Evolutionary conservation across 2,888 invertebrate species (phyloP).

Genomic region (Sarcophaga variegata): DNA sequence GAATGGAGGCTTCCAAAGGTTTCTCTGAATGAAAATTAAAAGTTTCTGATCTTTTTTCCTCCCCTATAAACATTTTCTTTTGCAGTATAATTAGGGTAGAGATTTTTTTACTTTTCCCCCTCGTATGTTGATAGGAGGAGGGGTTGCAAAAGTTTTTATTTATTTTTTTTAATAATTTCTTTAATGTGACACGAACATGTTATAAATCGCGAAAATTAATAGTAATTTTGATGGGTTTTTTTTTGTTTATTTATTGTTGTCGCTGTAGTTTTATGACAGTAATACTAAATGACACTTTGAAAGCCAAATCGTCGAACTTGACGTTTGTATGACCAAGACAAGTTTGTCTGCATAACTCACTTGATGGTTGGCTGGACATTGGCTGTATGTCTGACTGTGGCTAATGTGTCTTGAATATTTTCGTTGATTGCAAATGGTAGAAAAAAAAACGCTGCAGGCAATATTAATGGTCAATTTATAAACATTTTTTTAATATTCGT

Average conservation of each 20-base stretch:
- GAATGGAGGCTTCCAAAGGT: too few species aligned
- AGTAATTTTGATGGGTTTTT: constrained; percentile 5
- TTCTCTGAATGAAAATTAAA: too few species aligned
- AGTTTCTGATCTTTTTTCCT: not conserved
- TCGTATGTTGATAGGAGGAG: not conserved
- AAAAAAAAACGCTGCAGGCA: not conserved
- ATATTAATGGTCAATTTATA: not conserved
- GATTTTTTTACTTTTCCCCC: constrained; percentile 8
- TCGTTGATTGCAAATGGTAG: not conserved
- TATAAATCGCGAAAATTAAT: constrained; percentile 61
- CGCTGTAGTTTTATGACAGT: constrained; percentile 25
- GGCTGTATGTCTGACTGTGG: not conserved
- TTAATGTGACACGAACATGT: constrained; percentile 62
- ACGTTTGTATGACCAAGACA: constrained; percentile 22
- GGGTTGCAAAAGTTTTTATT: constrained; percentile 37
- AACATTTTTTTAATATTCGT: constrained; percentile 3
- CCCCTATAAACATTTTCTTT: constrained; percentile 22
- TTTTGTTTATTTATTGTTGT: not conserved
- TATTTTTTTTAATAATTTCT: too few species aligned
- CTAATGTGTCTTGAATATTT: not conserved
- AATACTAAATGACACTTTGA: constrained; percentile 45
- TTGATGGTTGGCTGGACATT: not conserved
- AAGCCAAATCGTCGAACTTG: constrained; percentile 38
- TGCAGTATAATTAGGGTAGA: constrained; percentile 21
- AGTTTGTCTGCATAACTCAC: not conserved